Conservation (phyloP, 2,113 vertebrate genomes). For the Zeus faber region DNA sequence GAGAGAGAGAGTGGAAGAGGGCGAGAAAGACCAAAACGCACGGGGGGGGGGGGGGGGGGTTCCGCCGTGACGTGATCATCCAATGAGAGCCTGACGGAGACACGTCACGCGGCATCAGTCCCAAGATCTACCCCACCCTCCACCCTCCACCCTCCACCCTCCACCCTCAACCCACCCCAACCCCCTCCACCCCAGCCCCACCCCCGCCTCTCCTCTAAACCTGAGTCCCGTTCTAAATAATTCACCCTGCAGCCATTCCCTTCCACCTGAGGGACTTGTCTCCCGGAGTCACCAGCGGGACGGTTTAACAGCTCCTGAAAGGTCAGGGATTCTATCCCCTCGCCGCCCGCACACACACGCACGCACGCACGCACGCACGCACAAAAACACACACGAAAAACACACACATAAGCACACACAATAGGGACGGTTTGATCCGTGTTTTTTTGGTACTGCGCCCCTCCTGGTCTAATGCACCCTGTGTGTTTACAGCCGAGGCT, state of each 20-base stretch:
- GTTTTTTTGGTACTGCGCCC: too few species aligned
- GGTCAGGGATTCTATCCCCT: constrained; percentile 63
- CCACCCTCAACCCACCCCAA: too few species aligned
- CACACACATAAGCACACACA: constrained; percentile 25
- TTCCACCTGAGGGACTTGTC: constrained; percentile 83
- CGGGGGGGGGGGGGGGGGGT: neutral
- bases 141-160: too few species aligned
- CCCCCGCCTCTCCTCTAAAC: constrained; percentile 35
- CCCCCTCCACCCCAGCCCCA: neutral
- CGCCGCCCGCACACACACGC: constrained; percentile 9
- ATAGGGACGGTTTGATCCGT: too few species aligned
- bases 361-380: constrained; percentile 8
- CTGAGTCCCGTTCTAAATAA: constrained; percentile 77
- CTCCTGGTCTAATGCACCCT: too few species aligned
- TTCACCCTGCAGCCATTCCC: constrained; percentile 76
- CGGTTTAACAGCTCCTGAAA: constrained; percentile 78
- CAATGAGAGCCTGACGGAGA: constrained; percentile 48
- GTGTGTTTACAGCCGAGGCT: constrained; percentile 56
- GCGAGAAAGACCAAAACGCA: neutral
- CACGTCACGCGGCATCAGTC: constrained; percentile 71
- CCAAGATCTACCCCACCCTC: constrained; percentile 11
- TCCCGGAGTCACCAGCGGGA: constrained; percentile 81
- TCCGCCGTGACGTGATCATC: constrained; percentile 26
- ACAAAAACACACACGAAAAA: constrained; percentile 13
- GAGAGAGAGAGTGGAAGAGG: constrained; percentile 12